A percentile compares a stretch with the other conserved stretches of the same genome.
Evolutionary conservation across 1,140 invertebrate species (phyloP).

Genomic region (Drosophila funebris): DNA sequence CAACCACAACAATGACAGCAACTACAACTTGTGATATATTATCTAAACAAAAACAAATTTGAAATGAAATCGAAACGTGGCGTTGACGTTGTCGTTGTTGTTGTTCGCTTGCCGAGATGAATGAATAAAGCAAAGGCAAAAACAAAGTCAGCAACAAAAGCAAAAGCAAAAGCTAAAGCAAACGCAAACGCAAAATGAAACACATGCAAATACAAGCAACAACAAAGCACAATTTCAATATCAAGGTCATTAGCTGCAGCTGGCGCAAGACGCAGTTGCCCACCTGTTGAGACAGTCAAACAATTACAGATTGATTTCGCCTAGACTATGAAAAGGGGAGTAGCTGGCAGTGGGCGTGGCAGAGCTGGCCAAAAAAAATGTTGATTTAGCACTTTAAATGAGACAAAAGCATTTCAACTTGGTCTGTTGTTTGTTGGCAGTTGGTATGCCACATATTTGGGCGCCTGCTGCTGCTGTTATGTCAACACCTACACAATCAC

Average conservation of each 20-base stretch:
- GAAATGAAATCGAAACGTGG: constrained; percentile 74
- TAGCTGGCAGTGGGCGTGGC: constrained; percentile 1
- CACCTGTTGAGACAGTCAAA: constrained; percentile 21
- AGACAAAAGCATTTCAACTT: background rate
- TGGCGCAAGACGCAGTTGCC: constrained; percentile 43
- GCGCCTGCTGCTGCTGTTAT: constrained; percentile 14
- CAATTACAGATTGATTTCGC: constrained; percentile 53
- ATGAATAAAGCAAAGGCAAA: constrained; percentile 52
- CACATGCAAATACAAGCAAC: constrained; percentile 25
- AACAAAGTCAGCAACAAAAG: constrained; percentile 26
- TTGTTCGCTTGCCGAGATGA: constrained; percentile 62
- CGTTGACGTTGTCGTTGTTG: too few relatives aligned
- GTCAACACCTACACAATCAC: constrained; percentile 22
- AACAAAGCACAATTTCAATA: constrained; percentile 72
- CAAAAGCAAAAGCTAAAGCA: constrained; percentile 8
- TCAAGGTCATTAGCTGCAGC: constrained; percentile 76
- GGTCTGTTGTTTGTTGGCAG: constrained; percentile 18
- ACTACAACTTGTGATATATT: constrained; percentile 60
- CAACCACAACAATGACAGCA: constrained; percentile 20
- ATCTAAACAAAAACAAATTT: constrained; percentile 76
- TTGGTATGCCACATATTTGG: constrained; percentile 38
- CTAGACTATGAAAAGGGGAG: background rate
- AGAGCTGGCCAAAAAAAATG: background rate
- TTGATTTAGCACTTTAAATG: constrained; percentile 62
- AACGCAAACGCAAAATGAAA: constrained; percentile 12